Conservation (phyloP, 2,888 invertebrate species). For the Limnephilus marmoratus region DNA sequence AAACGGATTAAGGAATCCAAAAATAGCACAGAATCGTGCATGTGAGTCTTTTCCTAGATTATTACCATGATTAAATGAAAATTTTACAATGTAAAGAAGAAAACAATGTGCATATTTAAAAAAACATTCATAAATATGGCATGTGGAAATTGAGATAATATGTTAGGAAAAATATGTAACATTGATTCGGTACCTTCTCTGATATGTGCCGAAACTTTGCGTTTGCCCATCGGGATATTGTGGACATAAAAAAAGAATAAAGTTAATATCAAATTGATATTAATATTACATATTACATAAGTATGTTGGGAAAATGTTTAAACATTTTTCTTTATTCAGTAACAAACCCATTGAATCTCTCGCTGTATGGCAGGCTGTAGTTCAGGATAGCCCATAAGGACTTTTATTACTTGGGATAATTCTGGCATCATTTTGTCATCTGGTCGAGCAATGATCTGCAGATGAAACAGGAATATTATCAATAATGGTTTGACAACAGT, state of each 20-base stretch:
- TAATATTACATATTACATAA: too few species aligned
- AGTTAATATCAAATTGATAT: not conserved
- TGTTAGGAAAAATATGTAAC: not conserved
- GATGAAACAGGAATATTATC: not conserved
- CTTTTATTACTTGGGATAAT: conserved; percentile 56
- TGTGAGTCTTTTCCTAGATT: conserved; percentile 39
- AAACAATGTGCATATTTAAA: not conserved
- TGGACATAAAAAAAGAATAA: conserved; percentile 22
- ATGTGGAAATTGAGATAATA: not conserved
- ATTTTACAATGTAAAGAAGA: not conserved
- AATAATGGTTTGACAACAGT: too few species aligned
- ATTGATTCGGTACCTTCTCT: conserved; percentile 26
- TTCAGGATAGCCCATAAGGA: conserved; percentile 48
- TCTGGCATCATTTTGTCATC: conserved; percentile 55
- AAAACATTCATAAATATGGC: not conserved
- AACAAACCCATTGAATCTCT: conserved; percentile 43
- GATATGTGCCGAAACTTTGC: conserved; percentile 29
- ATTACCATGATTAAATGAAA: not conserved
- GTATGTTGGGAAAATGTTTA: not conserved
- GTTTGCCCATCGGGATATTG: not conserved
- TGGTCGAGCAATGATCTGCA: conserved; percentile 40
- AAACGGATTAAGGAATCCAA: conserved; percentile 70
- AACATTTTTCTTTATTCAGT: not conserved
- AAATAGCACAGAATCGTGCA: conserved; percentile 51
- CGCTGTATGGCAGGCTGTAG: conserved; percentile 17